Evolutionary conservation across 2,113 vertebrate genomes (phyloP).

Genomic region (Plectropomus leopardus): DNA sequence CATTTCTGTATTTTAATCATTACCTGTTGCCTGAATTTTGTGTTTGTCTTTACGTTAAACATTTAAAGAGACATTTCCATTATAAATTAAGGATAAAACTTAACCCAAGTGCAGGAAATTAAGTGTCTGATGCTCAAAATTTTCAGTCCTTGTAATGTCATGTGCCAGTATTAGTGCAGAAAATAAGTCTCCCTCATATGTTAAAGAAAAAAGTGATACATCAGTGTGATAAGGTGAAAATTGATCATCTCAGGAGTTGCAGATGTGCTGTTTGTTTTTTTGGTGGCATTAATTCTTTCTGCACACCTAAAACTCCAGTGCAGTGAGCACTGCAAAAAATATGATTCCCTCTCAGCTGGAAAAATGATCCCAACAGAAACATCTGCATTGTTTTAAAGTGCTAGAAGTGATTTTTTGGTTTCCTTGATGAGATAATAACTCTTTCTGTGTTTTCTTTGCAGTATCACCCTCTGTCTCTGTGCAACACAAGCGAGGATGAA

Average conservation of each 20-base stretch:
- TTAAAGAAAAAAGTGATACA: background rate
- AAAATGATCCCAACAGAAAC: background rate
- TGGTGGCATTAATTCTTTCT: background rate
- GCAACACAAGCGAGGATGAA: conserved; percentile 98
- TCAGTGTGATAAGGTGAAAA: background rate
- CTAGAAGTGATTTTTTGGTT: background rate
- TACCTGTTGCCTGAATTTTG: too few relatives aligned
- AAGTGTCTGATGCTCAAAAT: too few relatives aligned
- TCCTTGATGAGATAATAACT: background rate
- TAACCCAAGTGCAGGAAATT: too few relatives aligned
- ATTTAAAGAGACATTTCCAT: too few relatives aligned
- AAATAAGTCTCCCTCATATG: background rate
- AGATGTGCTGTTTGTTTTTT: background rate
- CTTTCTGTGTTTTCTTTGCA: conserved; percentile 72
- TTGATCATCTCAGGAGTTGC: too few relatives aligned
- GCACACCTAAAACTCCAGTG: background rate
- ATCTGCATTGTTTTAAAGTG: background rate
- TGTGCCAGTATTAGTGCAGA: background rate
- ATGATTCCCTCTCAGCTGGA: background rate
- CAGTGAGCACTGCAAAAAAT: background rate
- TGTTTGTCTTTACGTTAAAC: too few relatives aligned
- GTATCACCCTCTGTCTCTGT: conserved; percentile 97
- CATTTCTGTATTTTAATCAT: too few relatives aligned
- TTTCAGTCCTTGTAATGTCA: background rate
- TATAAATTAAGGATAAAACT: too few relatives aligned